Conservation (phyloP, 2,888 invertebrate genomes). For the Zygogramma bicolorata region DNA sequence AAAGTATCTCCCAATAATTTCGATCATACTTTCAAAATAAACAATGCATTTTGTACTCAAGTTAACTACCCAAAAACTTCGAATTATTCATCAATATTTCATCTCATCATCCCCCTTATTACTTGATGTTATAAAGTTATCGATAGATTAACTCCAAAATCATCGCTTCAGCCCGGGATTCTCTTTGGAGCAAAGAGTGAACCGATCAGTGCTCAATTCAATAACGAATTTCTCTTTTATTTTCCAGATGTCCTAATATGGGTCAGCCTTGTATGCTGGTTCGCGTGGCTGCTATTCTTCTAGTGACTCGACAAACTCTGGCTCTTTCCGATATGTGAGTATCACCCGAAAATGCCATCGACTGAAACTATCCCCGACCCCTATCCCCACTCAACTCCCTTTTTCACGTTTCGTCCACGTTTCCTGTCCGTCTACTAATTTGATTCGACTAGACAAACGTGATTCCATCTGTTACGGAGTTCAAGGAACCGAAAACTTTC, state of each 20-base stretch:
- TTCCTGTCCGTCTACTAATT: neutral
- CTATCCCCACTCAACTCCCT: neutral
- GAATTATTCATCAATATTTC: too few species aligned
- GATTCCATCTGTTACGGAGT: neutral
- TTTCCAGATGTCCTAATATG: constrained; percentile 92
- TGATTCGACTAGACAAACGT: neutral
- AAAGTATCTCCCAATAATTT: too few species aligned
- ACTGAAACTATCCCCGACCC: neutral
- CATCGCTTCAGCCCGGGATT: too few species aligned
- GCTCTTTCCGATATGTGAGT: constrained; percentile 64
- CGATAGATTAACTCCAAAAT: too few species aligned
- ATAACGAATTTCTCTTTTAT: too few species aligned
- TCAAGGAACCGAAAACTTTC: neutral
- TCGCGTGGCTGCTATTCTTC: constrained; percentile 75
- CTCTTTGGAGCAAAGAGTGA: too few species aligned
- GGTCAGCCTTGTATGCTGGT: constrained; percentile 89
- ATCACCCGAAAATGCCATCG: neutral
- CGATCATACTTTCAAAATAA: too few species aligned
- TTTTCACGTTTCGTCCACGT: neutral
- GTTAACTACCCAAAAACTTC: too few species aligned
- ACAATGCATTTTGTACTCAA: too few species aligned
- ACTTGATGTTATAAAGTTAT: too few species aligned
- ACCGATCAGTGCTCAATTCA: too few species aligned
- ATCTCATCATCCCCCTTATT: too few species aligned
- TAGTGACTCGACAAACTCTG: constrained; percentile 68